These are phyloP conservation scores for Hepsetus odoe DNA, from an alignment of 2,113 vertebrate genomes.

Conservation along the genomic window DNA sequence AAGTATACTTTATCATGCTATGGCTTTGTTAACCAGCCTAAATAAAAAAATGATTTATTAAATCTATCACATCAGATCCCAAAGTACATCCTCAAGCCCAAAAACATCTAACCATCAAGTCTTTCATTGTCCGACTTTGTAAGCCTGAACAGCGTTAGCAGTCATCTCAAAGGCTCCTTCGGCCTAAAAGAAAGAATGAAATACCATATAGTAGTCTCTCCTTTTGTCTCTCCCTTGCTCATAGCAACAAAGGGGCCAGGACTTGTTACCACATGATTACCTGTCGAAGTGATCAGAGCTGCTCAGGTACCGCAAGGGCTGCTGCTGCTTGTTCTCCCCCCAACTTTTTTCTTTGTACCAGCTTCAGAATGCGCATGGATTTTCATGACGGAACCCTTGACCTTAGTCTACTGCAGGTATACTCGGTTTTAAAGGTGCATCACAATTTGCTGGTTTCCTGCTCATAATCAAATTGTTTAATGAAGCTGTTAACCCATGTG, in stretches of 20 bases:
- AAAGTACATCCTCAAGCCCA: too few species aligned
- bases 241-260: constrained; percentile 1
- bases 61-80: background rate
- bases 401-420: too few species aligned
- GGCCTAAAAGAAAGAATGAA: background rate
- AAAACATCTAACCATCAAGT: background rate
- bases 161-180: background rate
- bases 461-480: too few species aligned
- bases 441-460: too few species aligned
- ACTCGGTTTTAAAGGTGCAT: too few species aligned
- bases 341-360: constrained; percentile 24
- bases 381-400: too few species aligned
- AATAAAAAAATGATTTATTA: too few species aligned
- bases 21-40: background rate
- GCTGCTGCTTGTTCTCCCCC: background rate
- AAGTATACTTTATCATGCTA: background rate
- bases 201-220: background rate
- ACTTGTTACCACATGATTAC: constrained; percentile 30
- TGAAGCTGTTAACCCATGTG: too few species aligned
- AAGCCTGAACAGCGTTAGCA: background rate
- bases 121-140: background rate
- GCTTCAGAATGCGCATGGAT: too few species aligned
- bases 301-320: constrained; percentile 17
- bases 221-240: background rate
- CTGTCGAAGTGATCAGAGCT: constrained; percentile 35